Base-by-base conservation (phyloP, 2,888 invertebrate genomes). In the Itoplectis maculator region DNA sequence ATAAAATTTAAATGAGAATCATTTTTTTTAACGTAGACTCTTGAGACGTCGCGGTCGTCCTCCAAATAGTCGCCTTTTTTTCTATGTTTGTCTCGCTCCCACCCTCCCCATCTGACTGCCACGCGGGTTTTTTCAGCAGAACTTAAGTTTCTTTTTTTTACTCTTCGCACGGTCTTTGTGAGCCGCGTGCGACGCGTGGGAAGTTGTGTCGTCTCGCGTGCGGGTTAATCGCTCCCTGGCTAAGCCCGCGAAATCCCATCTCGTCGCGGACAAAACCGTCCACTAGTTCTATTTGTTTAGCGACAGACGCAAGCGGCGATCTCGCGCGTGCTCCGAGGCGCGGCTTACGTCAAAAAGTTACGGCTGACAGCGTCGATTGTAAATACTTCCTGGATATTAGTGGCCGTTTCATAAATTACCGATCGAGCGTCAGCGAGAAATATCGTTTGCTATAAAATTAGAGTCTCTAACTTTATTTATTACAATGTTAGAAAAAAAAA, bases 271-370 rank as follows among this genome's bases (percentile, higher is more conserved):
- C 54, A 13, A 70, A 70, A 56, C 29, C 23, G n/a, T n/a, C 20
- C 42, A 13, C 23, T 45, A 42, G 37, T 13, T 54, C 42, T 70
- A 40, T 70, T 70, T 54, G 42, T 70, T 42, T 40, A 70, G 54
- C 54, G 69, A 54, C 11, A 37, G 68, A 65, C 49, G 66, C 66
- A 49, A 47, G 11, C 63, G n/a, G 2, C 63, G n/a, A 0, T 56
- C 35, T 56, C 29, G 13, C 29, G 7, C 29, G 0, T 35, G n/a
- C 35, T 3, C 29, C n/a, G 0, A 13, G 29, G n/a, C n/a, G 29
- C 29, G 29, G 29, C 29, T 59, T 59, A 35, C 59, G 59, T 59
- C 59, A 59, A 59, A 59, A 59, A 29, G 59, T 59, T 29, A 59
- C 59, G 59, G 6, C 29, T 7, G 56, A 29, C 56, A 29, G 56